phyloP scores from a whole-genome alignment of 2,113 vertebrate species.

The Donacobius atricapilla region DNA sequence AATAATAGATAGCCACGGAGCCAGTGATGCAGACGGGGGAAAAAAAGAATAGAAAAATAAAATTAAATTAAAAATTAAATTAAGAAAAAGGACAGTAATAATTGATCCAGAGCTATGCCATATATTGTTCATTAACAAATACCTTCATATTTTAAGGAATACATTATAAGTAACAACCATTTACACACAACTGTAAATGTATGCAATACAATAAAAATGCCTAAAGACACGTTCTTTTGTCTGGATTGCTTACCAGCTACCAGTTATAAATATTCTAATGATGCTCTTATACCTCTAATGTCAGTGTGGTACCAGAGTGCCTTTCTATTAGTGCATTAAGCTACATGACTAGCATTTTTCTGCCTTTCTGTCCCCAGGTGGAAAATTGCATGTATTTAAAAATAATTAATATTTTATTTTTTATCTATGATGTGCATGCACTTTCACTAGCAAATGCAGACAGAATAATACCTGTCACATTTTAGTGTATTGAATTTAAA shows the following conservation, averaged over 20 bases:
- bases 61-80: background rate
- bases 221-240: background rate
- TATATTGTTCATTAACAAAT: background rate
- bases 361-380: background rate
- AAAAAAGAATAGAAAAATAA: background rate
- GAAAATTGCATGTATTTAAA: conserved; percentile 29
- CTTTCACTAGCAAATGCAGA: background rate
- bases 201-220: background rate
- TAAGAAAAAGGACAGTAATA: background rate
- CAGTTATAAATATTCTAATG: conserved; percentile 49
- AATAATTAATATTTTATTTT: conserved; percentile 48
- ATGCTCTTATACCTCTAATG: conserved; percentile 15
- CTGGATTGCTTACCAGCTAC: background rate
- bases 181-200: background rate
- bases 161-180: background rate
- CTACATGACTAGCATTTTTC: conserved; percentile 27
- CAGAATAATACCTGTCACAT: background rate
- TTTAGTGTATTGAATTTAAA: background rate
- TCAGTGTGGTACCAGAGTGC: background rate
- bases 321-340: conserved; percentile 42
- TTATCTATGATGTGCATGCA: background rate
- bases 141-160: background rate
- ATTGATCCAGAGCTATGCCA: background rate
- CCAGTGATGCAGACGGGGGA: background rate
- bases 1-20: conserved; percentile 16